Conservation (phyloP, 2,113 vertebrate species). For the Rhadina sibilatrix region DNA sequence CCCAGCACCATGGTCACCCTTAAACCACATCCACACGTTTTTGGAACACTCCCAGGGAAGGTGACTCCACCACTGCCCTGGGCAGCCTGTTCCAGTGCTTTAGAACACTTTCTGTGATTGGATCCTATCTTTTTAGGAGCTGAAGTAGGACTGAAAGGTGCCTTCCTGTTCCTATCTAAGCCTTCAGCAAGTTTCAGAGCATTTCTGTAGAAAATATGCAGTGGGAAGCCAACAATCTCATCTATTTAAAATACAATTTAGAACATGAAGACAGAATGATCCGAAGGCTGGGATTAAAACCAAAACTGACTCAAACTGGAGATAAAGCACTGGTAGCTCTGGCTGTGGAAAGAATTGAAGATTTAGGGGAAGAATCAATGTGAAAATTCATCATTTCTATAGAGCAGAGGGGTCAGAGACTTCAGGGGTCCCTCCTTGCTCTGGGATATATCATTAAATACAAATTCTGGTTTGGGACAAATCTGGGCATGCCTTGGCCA, state of each 20-base stretch:
- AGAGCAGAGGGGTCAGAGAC: not conserved
- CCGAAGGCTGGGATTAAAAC: not conserved
- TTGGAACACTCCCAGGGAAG: too few relatives aligned
- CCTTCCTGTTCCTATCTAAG: not conserved
- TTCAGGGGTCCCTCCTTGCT: not conserved
- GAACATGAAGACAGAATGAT: not conserved
- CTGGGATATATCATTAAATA: not conserved
- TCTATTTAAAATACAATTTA: not conserved
- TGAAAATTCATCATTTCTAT: not conserved
- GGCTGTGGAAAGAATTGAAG: not conserved
- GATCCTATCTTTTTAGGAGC: not conserved
- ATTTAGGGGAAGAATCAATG: not conserved
- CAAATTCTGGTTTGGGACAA: not conserved
- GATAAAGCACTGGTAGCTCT: not conserved
- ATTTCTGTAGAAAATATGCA: not conserved
- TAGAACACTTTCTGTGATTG: not conserved
- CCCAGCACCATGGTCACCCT: not conserved
- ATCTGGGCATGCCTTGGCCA: not conserved
- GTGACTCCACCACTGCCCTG: not conserved
- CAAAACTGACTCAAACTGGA: not conserved
- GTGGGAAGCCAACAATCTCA: not conserved
- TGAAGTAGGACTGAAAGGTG: not conserved
- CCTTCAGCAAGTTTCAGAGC: not conserved
- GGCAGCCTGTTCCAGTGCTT: not conserved
- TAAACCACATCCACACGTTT: not conserved